A percentile compares a stretch with the other conserved stretches of the same genome.
These are phyloP conservation scores for Cydia pomonella DNA, from an alignment of 1,140 invertebrate genomes.

Conservation along the genomic window DNA sequence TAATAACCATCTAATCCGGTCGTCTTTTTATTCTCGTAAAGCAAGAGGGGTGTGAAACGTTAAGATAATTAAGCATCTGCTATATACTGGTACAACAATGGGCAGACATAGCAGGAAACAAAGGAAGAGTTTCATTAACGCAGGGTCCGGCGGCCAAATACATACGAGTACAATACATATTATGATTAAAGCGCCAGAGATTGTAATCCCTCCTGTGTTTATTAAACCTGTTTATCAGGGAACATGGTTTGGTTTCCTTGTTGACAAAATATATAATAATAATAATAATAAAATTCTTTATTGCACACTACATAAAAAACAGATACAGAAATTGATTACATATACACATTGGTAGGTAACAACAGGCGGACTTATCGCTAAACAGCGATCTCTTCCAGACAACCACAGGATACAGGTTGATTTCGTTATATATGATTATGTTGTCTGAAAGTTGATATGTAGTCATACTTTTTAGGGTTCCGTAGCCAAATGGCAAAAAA, in stretches of 20 bases:
- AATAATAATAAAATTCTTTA: too few relatives aligned
- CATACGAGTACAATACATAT: constrained; percentile 66
- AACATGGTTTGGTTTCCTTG: constrained; percentile 18
- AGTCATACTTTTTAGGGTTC: too few relatives aligned
- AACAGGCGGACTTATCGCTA: too few relatives aligned
- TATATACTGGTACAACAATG: constrained; percentile 20
- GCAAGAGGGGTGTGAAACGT: constrained; percentile 5
- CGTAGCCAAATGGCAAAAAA: too few relatives aligned
- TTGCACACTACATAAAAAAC: too few relatives aligned
- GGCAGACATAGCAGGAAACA: constrained; percentile 44
- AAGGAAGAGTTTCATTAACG: constrained; percentile 61
- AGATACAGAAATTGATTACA: too few relatives aligned
- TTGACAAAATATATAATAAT: constrained; percentile 2
- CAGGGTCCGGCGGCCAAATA: constrained; percentile 50
- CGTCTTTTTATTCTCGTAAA: background rate
- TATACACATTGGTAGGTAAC: too few relatives aligned
- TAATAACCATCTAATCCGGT: background rate
- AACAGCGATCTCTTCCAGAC: too few relatives aligned
- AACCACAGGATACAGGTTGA: background rate
- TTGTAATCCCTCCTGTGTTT: constrained; percentile 30
- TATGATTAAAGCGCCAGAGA: constrained; percentile 32
- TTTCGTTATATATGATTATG: too few relatives aligned
- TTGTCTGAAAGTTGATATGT: too few relatives aligned
- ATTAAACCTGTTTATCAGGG: constrained; percentile 31
- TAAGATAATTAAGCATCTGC: constrained; percentile 32